Evolutionary conservation across 1,140 invertebrate genomes (phyloP), one percentile per base, ranked within the genome.

Genomic region (Leptinotarsa defecta): DNA sequence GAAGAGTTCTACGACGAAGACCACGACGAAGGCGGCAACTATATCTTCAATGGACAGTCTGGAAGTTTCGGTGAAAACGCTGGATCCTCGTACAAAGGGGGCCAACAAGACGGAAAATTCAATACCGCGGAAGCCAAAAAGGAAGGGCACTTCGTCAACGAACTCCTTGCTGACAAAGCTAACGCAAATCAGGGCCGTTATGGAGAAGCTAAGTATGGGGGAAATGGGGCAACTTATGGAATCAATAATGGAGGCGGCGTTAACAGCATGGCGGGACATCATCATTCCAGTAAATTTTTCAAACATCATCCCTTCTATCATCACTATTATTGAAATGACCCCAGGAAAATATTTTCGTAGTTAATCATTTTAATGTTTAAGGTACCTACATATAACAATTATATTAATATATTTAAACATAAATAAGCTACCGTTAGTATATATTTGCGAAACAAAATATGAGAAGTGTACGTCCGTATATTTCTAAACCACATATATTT

Each of bases 1-100:
- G 89, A 91, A 79, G 90, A 88, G 77, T 92, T 88, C 86, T 91
- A 90, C 75, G 91, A 92, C 73, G 90, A 91, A 77, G 88, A 88
- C 24, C 88, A 91, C 78, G 89, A 91, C 79, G 90, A 90, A 79
- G 89, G 88, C 0, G 88, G 89, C 67, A 85, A 90, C 52, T 85
- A 87, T 62, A 87, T 86, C 24, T 87, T 87, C 71, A 88, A 88
- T 67, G 83, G 81, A 13, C 75, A 82, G 73, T 84, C 85, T 43
- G 88, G 88, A 13, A 85, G 85, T 0, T 89, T 88, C 76, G 89
- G 88, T 0, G 87, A 89, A 76, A 87, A 88, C n/a, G 83, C 87
- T 4, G 85, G 86, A 19, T 86, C 87, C 77, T 84, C 86, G 1
- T 90, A 87, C 85, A 89, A 80, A 71, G 89, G 89, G 27, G 89